Evolutionary conservation across 2,888 invertebrate genomes (phyloP), one percentile per base, ranked within the genome.

Genomic region (Asteroscopus sphinx): DNA sequence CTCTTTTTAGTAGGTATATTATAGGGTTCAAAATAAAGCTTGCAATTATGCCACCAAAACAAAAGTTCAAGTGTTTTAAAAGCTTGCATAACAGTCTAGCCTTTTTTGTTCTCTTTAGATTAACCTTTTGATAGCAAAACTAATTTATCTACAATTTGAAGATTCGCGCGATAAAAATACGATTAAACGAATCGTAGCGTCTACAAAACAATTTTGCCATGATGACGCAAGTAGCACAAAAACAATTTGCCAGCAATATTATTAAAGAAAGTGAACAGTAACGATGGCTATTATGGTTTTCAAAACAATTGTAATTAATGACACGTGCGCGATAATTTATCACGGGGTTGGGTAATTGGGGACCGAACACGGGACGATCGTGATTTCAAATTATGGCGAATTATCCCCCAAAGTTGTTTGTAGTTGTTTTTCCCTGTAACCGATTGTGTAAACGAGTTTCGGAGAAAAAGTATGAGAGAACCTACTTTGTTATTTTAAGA

Each of bases 271-370:
- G 33, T 56, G 35, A 53, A 54, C 49, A 26, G 45, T 48, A 40
- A 37, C 55, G 41, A 59, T 41, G 56, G 42, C 54, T 47, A 67
- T 59, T 60, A n/a, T n/a, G n/a, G n/a, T n/a, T n/a, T 55, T 56
- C 25, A 55, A 70, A 79, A 79, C 79, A 76, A 72, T 75, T 55
- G 75, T 75, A 80, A 77, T 80, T 80, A 80, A 70, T 57, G 66
- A 76, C 79, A 79, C 73, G 79, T 73, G 73, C 64, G 57, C 28
- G 62, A 62, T 75, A 65, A 79, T 80, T 77, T 71, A 76, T 79
- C 59, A 68, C 64, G 63, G 51, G 32, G 47, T 48, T 32, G 41
- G 53, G 61, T 68, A 68, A 68, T 75, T 76, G 57, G 59, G 55
- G 32, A 8, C 32, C 45, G 41, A 56, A 65, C 47, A 54, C 30